Evolutionary conservation across 2,888 invertebrate species (phyloP), one percentile per base, ranked within the genome.

Genomic region (Spicauda simplicius): DNA sequence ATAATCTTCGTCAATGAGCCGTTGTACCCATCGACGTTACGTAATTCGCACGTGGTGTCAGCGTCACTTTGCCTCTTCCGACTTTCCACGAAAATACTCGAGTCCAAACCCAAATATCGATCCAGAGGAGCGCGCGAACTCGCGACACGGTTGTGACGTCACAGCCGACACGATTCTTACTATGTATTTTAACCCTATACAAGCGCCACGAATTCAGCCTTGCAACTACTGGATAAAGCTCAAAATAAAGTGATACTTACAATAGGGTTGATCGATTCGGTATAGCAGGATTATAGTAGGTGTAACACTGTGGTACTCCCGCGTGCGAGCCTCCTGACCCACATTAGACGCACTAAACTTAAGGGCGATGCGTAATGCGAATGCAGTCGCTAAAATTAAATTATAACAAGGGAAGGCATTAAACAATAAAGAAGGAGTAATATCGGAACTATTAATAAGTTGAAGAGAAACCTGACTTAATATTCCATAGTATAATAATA

Each of bases 1-100:
- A 88, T 87, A 87, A 88, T 86, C 85, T 86, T 86, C 81, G 86
- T 92, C 91, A 92, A 92, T 91, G 91, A 91, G 86, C 73, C 71
- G 75, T 88, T 85, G 87, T 88, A 84, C 78, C 83, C 75, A 80
- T 77, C 73, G 68, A 64, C 73, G 80, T 93, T 92, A 87, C 89
- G 88, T 89, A 92, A 92, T 77, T 72, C 81, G 85, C 91, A 91
- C 91, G 91, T 91, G 91, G 88, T 79, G 73, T 68, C 82, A 77
- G 79, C 85, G 78, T 80, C 83, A 83, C 76, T 83, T 82, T 78
- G 78, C 72, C 62, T 70, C 75, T 73, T 72, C 82, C 89, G 89
- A 86, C 73, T 73, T 76, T 75, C 64, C 66, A 72, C 87, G 89
- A 78, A 79, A 78, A 80, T 73, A 66, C 74, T 81, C 90, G 88